phyloP scores from a whole-genome alignment of 2,888 invertebrate genomes.

The Hypomecis atomaria region DNA sequence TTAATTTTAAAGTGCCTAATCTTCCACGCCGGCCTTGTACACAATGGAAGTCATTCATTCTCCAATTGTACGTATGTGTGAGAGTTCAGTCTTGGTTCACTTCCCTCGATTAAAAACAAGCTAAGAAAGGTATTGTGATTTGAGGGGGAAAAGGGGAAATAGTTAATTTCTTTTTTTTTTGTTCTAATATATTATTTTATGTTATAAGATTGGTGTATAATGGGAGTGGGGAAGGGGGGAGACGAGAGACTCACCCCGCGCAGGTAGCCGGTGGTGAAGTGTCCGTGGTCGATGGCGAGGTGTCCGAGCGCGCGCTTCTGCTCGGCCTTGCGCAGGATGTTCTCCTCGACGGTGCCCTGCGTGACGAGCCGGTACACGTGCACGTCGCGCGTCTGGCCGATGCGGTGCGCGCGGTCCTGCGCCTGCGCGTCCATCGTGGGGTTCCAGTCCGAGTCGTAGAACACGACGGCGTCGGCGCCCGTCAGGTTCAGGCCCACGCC shows the following conservation, averaged over 20 bases:
- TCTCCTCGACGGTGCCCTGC: conserved; percentile 99
- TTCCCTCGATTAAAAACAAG: too few relatives aligned
- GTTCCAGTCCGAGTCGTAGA: conserved; percentile 99
- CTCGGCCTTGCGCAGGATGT: conserved; percentile 99
- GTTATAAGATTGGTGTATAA: too few relatives aligned
- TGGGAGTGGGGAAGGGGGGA: neutral
- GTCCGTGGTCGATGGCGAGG: conserved; percentile 99
- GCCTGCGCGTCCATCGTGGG: conserved; percentile 99
- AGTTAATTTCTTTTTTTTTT: too few relatives aligned
- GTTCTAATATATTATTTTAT: too few relatives aligned
- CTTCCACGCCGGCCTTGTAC: too few relatives aligned
- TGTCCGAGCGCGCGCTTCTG: conserved; percentile 98
- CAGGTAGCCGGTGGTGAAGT: conserved; percentile 98
- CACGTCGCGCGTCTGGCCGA: conserved; percentile 99
- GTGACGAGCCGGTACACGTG: conserved; percentile 99
- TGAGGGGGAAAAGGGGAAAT: too few relatives aligned
- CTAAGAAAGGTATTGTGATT: too few relatives aligned
- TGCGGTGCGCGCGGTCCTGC: conserved; percentile 98
- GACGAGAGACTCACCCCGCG: conserved; percentile 80
- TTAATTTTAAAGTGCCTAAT: too few relatives aligned
- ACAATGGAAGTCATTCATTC: too few relatives aligned
- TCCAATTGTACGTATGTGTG: too few relatives aligned
- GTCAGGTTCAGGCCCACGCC: conserved; percentile 99
- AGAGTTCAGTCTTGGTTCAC: too few relatives aligned
- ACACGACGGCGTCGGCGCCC: conserved; percentile 99